A percentile compares a stretch with the other conserved stretches of the same genome.
Evolutionary conservation across 2,797 vertebrate species (phyloP).

Genomic region (Pangasius mekongensis): DNA sequence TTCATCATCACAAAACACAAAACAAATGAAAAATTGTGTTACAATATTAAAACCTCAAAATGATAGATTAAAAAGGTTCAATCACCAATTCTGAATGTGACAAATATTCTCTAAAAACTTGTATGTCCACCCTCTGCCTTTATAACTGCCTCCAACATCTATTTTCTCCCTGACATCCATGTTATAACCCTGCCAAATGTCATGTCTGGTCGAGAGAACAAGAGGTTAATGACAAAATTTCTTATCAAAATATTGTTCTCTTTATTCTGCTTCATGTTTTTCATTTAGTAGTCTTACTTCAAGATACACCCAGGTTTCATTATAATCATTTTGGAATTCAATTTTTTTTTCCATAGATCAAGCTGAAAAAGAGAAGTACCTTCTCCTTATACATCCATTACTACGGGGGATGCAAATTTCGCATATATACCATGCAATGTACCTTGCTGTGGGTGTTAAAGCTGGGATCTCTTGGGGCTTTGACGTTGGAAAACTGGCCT

Average conservation of each 20-base stretch:
- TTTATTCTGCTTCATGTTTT: not conserved
- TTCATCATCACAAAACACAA: not conserved
- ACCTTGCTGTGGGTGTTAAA: conserved; percentile 95
- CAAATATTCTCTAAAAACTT: not conserved
- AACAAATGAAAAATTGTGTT: not conserved
- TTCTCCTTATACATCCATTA: not conserved
- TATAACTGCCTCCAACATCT: not conserved
- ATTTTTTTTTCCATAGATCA: not conserved
- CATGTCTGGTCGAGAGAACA: not conserved
- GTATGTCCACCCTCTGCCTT: not conserved
- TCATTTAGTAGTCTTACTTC: not conserved
- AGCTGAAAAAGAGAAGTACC: not conserved
- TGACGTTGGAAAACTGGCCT: conserved; percentile 79
- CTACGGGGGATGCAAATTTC: not conserved
- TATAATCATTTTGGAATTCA: not conserved
- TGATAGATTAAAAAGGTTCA: not conserved
- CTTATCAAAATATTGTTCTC: not conserved
- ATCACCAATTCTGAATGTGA: not conserved
- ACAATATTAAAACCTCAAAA: too few species aligned
- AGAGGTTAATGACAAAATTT: not conserved
- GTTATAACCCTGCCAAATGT: not conserved
- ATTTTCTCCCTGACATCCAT: not conserved
- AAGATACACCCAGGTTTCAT: not conserved
- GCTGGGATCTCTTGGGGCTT: conserved; percentile 90
- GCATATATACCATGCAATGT: conserved; percentile 1